These are phyloP conservation scores for Paradoxurus hermaphroditus DNA, from an alignment of 2,113 vertebrate genomes.

Conservation along the genomic window DNA sequence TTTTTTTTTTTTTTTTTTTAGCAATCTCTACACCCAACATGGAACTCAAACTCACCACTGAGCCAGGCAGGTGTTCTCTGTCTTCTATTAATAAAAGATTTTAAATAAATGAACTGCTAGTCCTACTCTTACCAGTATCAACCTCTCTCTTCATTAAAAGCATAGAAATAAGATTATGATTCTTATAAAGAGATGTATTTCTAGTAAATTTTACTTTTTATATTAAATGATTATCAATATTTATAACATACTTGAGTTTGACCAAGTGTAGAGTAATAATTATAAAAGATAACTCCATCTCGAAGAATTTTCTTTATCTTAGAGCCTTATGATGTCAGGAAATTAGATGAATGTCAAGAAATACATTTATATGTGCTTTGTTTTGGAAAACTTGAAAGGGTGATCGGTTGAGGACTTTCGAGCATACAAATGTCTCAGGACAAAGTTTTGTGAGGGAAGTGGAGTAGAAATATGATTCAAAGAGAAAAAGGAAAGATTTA, in stretches of 20 bases:
- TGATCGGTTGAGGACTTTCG: not conserved
- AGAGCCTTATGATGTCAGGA: not conserved
- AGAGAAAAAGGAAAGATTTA: not conserved
- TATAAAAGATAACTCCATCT: not conserved
- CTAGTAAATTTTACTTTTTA: not conserved
- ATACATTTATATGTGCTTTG: not conserved
- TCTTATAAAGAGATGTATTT: not conserved
- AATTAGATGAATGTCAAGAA: not conserved
- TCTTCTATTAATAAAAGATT: not conserved
- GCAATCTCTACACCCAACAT: not conserved
- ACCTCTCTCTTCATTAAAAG: not conserved
- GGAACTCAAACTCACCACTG: not conserved
- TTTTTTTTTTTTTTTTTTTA: not conserved
- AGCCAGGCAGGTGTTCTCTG: no score
- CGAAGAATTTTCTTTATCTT: not conserved
- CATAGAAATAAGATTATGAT: not conserved
- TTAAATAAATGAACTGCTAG: not conserved
- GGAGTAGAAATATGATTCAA: not conserved
- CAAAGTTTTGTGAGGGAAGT: not conserved
- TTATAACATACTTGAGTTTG: not conserved
- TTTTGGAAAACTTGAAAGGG: not conserved
- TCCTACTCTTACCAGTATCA: not conserved
- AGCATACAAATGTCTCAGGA: not conserved
- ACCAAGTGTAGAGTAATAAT: not conserved
- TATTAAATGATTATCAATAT: not conserved